Evolutionary conservation across 2,113 vertebrate genomes (phyloP).

Genomic region (Stegostoma tigrinum): DNA sequence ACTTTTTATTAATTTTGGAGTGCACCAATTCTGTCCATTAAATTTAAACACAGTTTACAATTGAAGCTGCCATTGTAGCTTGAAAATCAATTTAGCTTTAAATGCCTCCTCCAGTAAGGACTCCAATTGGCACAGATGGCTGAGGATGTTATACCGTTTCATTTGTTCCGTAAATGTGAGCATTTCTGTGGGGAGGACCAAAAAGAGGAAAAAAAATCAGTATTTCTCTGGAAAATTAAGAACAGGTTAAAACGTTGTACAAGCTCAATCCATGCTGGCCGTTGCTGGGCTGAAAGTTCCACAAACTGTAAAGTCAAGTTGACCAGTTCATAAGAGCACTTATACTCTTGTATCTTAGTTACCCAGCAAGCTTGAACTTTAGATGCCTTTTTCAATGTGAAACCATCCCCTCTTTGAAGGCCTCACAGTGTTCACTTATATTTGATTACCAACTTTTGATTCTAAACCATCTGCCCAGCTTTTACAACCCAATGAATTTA

Average conservation of each 20-base stretch:
- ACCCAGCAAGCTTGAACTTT: neutral
- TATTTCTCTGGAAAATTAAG: too few species aligned
- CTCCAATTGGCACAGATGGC: neutral
- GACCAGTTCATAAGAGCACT: neutral
- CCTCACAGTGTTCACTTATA: neutral
- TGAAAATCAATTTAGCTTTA: neutral
- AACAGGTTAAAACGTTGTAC: neutral
- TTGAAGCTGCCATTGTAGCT: neutral
- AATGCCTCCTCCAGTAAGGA: neutral
- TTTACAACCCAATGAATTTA: neutral
- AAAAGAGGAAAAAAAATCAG: too few species aligned
- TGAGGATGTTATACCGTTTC: neutral
- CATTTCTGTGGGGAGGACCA: neutral
- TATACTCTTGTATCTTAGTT: neutral
- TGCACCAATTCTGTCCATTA: neutral
- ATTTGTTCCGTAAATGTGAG: neutral
- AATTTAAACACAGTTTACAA: neutral
- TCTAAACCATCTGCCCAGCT: neutral
- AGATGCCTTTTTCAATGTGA: neutral
- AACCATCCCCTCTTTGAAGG: neutral
- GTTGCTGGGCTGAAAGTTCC: neutral
- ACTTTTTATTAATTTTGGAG: neutral
- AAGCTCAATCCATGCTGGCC: neutral
- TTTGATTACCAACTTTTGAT: neutral
- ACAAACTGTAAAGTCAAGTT: neutral